Conservation (phyloP, 2,113 vertebrate species). For the Tragelaphus imberbis region DNA sequence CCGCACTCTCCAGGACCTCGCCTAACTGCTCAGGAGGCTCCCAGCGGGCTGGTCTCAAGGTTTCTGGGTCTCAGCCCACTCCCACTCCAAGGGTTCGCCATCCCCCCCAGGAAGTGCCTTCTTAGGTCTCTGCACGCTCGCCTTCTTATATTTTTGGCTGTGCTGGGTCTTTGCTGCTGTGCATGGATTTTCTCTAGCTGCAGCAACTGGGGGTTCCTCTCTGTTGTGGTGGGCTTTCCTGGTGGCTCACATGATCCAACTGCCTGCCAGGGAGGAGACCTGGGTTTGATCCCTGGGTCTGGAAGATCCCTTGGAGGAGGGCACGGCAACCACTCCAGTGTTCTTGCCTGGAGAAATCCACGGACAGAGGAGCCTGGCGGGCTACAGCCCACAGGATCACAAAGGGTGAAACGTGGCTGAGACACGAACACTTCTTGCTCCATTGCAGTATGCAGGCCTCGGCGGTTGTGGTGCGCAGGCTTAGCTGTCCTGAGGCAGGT, state of each 20-base stretch:
- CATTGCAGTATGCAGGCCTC: background rate
- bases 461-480: background rate
- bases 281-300: background rate
- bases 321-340: background rate
- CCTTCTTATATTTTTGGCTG: background rate
- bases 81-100: background rate
- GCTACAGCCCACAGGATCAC: background rate
- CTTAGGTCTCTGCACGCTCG: background rate
- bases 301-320: background rate
- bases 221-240: background rate
- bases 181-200: background rate
- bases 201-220: background rate
- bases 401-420: background rate
- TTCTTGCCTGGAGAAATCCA: background rate
- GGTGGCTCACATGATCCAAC: background rate
- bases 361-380: background rate
- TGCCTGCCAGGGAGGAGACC: background rate
- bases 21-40: fast-evolving
- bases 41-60: no score
- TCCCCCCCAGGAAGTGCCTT: background rate
- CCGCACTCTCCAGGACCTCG: background rate
- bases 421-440: background rate
- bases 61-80: background rate
- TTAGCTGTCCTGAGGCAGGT: background rate
- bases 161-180: background rate